Evolutionary conservation across 2,888 invertebrate species (phyloP), one percentile per base, ranked within the genome.

Genomic region (Patella depressa): DNA sequence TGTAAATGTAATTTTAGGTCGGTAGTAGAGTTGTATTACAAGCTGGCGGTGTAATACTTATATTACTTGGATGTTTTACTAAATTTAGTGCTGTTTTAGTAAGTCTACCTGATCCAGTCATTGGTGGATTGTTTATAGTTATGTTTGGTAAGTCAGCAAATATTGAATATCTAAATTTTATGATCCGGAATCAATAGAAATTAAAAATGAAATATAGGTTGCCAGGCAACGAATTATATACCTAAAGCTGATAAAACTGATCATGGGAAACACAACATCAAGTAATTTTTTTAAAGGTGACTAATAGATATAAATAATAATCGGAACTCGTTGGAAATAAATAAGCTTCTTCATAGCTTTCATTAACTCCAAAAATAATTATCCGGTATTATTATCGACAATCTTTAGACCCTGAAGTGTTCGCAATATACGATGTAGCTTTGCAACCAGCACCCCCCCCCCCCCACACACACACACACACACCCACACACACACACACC

Each of bases 11-110:
- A 45, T 75, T 57, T 1, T 78, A 92, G 92, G 91, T 92, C 5
- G 93, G 92, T 4, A 92, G 92, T 79, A 83, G 92, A 71, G 83
- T 89, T 69, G 92, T 92, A 4, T 89, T 93, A 79, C 91, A 92
- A 74, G 85, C 89, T 15, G 91, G 92, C 3, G 93, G 92, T 15
- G 55, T 90, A 1, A 82, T 92, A 24, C 89, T 93, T 87, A 88
- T 93, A 19, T n/a, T 90, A 17, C 88, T 93, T 2, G 92, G 92
- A 0, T 85, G 92, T 69, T 83, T 92, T 45, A 92, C 92, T 1
- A 93, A 92, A 80, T 90, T 93, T 79, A 93, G 93, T 3, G 92
- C 92, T 14, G 85, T 92, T 55, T 92, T 93, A 77, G 92, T 91
- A 59, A 92, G 92, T 34, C 92, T 93, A 71, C 93, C 93, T 1